phyloP scores from a whole-genome alignment of 64 coral and sea anemone genomes.

The Trachythela sp. region DNA sequence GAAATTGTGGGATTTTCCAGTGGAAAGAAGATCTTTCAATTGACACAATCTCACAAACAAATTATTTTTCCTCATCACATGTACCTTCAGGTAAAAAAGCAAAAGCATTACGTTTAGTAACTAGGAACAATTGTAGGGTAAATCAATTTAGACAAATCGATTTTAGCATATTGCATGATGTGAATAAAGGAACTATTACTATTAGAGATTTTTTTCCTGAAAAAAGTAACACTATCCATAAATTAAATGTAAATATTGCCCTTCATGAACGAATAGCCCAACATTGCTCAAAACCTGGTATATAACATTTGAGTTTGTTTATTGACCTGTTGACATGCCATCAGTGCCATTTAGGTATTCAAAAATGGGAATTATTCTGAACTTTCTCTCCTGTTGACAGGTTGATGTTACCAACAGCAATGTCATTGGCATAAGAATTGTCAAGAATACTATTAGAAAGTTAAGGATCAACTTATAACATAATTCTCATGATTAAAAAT shows the following conservation, averaged over 20 bases:
- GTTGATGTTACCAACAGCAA: constrained; percentile 20
- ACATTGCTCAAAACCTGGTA: too few relatives aligned
- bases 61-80: not conserved
- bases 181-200: too few relatives aligned
- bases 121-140: not conserved
- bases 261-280: too few relatives aligned
- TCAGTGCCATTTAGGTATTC: not conserved
- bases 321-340: too few relatives aligned
- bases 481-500: not conserved
- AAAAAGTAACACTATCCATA: too few relatives aligned
- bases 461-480: not conserved
- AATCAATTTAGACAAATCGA: too few relatives aligned
- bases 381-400: not conserved
- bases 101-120: not conserved
- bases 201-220: too few relatives aligned
- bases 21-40: not conserved
- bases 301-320: too few relatives aligned
- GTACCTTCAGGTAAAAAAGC: not conserved
- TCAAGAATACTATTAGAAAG: not conserved
- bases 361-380: not conserved
- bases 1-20: not conserved
- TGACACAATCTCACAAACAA: not conserved
- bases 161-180: too few relatives aligned
- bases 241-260: too few relatives aligned
- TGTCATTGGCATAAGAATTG: not conserved